These are phyloP conservation scores for Sycobia sp. DNA, from an alignment of 1,140 invertebrate species.

Conservation along the genomic window DNA sequence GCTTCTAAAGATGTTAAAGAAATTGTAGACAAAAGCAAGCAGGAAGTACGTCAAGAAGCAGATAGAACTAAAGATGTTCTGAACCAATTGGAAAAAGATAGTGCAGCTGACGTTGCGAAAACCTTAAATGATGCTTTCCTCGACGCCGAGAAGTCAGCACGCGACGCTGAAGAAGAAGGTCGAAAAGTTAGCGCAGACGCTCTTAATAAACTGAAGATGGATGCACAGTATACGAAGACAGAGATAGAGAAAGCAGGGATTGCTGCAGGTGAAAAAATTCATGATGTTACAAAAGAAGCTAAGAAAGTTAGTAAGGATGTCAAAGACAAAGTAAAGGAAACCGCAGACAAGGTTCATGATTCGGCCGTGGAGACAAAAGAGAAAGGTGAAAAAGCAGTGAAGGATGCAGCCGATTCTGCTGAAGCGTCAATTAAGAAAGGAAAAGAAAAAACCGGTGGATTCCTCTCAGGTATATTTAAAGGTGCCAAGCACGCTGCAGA, in stretches of 20 bases:
- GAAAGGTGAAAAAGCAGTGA: neutral
- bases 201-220: neutral
- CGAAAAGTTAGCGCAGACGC: no score
- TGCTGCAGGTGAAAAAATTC: neutral
- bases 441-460: slow-evolving; percentile 36
- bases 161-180: neutral
- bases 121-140: no score
- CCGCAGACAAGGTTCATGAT: slow-evolving; percentile 33
- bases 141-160: neutral
- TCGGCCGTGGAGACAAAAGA: neutral
- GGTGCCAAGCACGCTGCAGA: slow-evolving; percentile 24
- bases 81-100: neutral
- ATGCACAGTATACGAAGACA: slow-evolving; percentile 27
- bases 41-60: slow-evolving; percentile 32
- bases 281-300: slow-evolving; percentile 1
- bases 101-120: slow-evolving; percentile 19
- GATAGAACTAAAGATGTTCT: neutral
- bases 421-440: slow-evolving; percentile 41
- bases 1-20: slow-evolving; percentile 47
- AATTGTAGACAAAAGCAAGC: slow-evolving; percentile 42
- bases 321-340: slow-evolving; percentile 14
- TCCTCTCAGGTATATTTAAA: slow-evolving; percentile 32
- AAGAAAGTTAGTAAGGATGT: slow-evolving; percentile 38
- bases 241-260: no score
- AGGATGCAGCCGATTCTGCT: slow-evolving; percentile 33